Evolutionary conservation across 2,113 vertebrate species (phyloP), one percentile per base, ranked within the genome.

Genomic region (Gnathonemus longibarbis): DNA sequence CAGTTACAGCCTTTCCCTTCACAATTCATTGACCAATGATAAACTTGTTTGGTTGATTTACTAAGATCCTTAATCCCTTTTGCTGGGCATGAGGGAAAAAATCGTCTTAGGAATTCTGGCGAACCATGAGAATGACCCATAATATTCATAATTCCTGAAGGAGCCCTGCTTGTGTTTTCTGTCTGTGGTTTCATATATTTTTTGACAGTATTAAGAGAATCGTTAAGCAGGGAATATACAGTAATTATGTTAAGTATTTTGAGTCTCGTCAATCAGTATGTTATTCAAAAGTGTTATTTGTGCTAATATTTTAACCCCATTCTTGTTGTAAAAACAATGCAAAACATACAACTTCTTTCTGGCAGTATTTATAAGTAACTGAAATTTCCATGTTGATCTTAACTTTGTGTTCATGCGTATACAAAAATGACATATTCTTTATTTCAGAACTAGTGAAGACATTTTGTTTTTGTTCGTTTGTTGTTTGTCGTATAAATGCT

Each of bases 31-130:
- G 70, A 85, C 50, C 45, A 35, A 66, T 53, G 19, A 77, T 52
- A 39, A 88, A 88, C 31, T 53, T 66, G 45, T 56, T 49, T 15
- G 27, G 88, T 84, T 90, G 19, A 85, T 88, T 70, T 88, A 90
- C 87, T 91, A 91, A 77, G 89, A 94, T 92, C 92, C 88, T 85
- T 49, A 53, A 31, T 87, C 35, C 58, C 35, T 21, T 91, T 84
- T 85, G 46, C 8, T 19, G 24, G 24, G n/a, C 11, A 50, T 13
- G 45, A 74, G 31, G 31, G 86, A 87, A 87, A 49, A 46, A 21
- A 56, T 2, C 24, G 88, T 35, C 13, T 89, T 50, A 53, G 48
- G 70, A 53, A 89, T 89, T 83, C 48, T 62, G 9, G 5, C 4
- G 1, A 5, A 48, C 3, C 89, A 56, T 86, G 24, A 46, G 83